phyloP scores from a whole-genome alignment of 2,888 invertebrate species.

The Polyommatus iphigenia region DNA sequence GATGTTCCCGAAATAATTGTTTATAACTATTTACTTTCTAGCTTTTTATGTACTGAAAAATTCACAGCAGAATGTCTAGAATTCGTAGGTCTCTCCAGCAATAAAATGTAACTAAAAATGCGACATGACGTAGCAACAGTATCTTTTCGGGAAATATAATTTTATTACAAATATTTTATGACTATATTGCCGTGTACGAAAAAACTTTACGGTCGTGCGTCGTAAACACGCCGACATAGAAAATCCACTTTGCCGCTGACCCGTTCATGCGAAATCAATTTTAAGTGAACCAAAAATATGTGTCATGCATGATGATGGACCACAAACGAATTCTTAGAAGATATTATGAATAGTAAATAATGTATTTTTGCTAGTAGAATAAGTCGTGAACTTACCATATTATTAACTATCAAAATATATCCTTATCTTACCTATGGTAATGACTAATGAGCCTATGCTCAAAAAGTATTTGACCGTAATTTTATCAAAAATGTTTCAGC shows the following conservation, averaged over 20 bases:
- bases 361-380: too few relatives aligned
- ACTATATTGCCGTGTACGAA: constrained; percentile 53
- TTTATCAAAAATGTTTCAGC: too few relatives aligned
- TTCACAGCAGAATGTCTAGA: background rate
- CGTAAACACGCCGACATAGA: constrained; percentile 31
- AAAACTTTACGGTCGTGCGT: constrained; percentile 58
- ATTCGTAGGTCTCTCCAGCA: background rate
- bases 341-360: too few relatives aligned
- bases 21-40: too few relatives aligned
- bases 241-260: background rate
- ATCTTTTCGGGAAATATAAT: constrained; percentile 52
- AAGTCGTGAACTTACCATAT: too few relatives aligned
- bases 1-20: too few relatives aligned
- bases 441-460: too few relatives aligned
- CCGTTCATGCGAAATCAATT: constrained; percentile 10
- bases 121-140: background rate
- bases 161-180: constrained; percentile 67
- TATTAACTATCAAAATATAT: too few relatives aligned
- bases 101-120: background rate
- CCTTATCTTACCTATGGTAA: too few relatives aligned
- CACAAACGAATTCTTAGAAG: background rate
- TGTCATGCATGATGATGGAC: background rate
- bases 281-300: background rate
- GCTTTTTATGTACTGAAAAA: background rate
- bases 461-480: too few relatives aligned